phyloP scores from a whole-genome alignment of 2,113 vertebrate species.

The Pelvicachromis taeniatus region DNA sequence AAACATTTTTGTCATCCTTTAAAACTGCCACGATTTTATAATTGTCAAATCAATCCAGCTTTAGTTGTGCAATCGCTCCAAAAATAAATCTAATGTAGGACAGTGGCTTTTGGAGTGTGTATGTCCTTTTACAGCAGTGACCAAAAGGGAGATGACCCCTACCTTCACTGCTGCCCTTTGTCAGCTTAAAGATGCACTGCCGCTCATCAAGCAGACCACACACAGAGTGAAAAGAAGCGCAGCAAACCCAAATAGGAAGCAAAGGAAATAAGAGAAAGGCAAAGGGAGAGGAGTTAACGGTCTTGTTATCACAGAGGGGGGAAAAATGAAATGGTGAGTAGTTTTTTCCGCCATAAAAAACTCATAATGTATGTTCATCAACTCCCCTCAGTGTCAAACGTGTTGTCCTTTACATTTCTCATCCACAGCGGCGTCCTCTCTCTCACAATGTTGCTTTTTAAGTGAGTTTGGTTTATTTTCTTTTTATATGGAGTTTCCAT shows the following conservation, averaged over 20 bases:
- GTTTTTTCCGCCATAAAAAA: conserved; percentile 50
- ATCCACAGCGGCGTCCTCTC: background rate
- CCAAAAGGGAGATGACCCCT: conserved; percentile 10
- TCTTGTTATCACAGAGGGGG: conserved; percentile 47
- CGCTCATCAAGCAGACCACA: conserved; percentile 45
- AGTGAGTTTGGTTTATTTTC: conserved; percentile 61
- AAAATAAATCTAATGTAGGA: background rate
- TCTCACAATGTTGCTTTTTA: conserved; percentile 41
- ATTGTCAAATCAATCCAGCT: background rate
- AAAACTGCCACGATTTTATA: background rate
- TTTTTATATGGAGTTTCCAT: conserved; percentile 69
- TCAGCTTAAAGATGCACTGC: conserved; percentile 1
- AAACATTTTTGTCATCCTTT: background rate
- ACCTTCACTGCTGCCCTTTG: conserved; percentile 35
- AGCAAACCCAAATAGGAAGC: background rate
- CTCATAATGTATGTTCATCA: conserved; percentile 20
- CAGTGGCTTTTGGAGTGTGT: background rate
- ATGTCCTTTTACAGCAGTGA: conserved; percentile 7
- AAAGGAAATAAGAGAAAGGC: conserved; percentile 12
- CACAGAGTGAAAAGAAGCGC: conserved; percentile 25
- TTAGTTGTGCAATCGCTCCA: background rate
- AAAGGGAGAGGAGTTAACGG: conserved; percentile 29
- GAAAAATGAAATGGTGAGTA: conserved; percentile 31
- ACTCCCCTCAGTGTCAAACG: conserved; percentile 10
- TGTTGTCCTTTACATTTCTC: conserved; percentile 30